These are phyloP conservation scores for Pelmatolapia mariae DNA, from an alignment of 2,113 vertebrate genomes.

Conservation along the genomic window DNA sequence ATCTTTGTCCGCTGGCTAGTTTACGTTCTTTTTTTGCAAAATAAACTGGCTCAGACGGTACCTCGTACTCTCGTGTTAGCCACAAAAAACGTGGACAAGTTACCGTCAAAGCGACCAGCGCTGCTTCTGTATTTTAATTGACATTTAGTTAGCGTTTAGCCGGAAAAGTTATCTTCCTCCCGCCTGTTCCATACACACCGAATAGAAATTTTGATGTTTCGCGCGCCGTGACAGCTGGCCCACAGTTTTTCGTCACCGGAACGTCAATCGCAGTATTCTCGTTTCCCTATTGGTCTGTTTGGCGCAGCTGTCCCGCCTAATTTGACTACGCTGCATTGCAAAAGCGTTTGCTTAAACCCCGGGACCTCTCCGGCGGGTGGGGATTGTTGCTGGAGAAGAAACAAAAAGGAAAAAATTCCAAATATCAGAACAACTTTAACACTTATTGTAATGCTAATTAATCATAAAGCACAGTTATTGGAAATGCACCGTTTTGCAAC, in stretches of 20 bases:
- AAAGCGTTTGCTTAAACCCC: background rate
- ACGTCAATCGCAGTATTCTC: constrained; percentile 38
- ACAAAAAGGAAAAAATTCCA: background rate
- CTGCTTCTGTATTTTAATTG: background rate
- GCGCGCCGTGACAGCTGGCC: constrained; percentile 65
- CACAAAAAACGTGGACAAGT: background rate
- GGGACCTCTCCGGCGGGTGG: background rate
- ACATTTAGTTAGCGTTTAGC: background rate
- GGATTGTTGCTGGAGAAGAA: background rate
- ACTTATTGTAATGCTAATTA: background rate
- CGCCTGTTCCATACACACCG: constrained; percentile 46
- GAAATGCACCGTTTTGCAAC: background rate
- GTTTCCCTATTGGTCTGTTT: constrained; percentile 43
- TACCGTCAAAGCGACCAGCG: background rate
- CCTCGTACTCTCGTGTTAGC: background rate
- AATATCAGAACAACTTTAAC: background rate
- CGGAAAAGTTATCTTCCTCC: constrained; percentile 46
- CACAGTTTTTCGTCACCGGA: background rate
- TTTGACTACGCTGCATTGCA: background rate
- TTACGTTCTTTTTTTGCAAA: background rate
- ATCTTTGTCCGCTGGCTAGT: constrained; percentile 47
- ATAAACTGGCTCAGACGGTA: background rate
- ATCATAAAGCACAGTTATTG: background rate
- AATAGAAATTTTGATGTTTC: constrained; percentile 61
- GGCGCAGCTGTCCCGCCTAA: background rate